phyloP scores from a whole-genome alignment of 2,113 vertebrate species.

The Heptranchias perlo region DNA sequence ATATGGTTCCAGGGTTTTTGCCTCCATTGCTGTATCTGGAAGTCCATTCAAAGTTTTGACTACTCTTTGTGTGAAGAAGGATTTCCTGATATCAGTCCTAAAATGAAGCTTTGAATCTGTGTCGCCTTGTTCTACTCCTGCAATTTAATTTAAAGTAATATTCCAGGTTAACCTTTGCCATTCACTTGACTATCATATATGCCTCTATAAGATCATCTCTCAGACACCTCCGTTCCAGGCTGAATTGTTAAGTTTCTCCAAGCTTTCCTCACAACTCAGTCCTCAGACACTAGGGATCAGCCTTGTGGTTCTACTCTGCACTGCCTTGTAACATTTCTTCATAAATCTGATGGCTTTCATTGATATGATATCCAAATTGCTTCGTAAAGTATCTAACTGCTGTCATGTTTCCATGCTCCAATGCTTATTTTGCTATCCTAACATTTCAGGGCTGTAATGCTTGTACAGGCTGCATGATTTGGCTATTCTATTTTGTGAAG shows the following conservation, averaged over 20 bases:
- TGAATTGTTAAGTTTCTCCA: not conserved
- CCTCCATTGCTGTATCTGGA: not conserved
- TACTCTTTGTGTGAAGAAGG: not conserved
- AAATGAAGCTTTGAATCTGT: not conserved
- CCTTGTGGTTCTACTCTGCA: not conserved
- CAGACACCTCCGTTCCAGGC: not conserved
- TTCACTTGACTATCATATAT: not conserved
- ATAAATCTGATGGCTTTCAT: not conserved
- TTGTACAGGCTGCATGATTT: not conserved
- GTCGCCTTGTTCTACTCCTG: not conserved
- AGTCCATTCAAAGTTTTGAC: not conserved
- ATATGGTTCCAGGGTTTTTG: not conserved
- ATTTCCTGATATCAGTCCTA: not conserved
- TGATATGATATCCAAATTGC: not conserved
- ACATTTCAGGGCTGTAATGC: not conserved
- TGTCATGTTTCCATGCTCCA: not conserved
- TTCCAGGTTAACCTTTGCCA: not conserved
- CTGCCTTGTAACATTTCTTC: not conserved
- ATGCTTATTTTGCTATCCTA: not conserved
- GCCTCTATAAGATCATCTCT: not conserved
- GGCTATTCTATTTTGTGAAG: not conserved
- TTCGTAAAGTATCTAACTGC: not conserved
- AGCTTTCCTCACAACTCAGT: not conserved
- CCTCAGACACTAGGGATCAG: not conserved
- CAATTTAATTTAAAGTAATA: not conserved